A percentile compares a stretch with the other conserved stretches of the same genome.
Conservation (phyloP, 2,797 vertebrate species). For the Knipowitschia caucasica region DNA sequence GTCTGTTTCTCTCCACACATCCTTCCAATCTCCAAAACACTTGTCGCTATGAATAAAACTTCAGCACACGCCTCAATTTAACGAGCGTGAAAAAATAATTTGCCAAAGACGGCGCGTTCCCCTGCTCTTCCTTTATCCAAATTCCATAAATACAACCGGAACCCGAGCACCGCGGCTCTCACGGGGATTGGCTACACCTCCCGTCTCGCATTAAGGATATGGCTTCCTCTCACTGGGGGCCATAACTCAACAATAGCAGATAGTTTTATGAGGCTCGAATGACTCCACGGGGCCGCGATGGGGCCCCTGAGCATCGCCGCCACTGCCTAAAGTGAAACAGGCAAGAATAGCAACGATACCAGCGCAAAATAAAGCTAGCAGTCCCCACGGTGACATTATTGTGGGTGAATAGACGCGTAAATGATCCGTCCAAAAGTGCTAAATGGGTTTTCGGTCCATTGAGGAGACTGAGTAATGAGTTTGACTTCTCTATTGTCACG, state of each 20-base stretch:
- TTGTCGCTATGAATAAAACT: not conserved
- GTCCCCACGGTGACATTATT: constrained; percentile 56
- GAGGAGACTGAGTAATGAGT: constrained; percentile 68
- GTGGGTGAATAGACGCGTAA: constrained; percentile 66
- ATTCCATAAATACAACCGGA: constrained; percentile 19
- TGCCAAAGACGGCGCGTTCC: not conserved
- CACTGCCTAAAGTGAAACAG: constrained; percentile 25
- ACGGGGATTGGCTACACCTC: constrained; percentile 25
- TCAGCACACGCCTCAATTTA: not conserved
- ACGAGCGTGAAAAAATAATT: constrained; percentile 5
- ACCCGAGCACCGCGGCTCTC: constrained; percentile 26
- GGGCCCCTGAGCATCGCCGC: constrained; percentile 14
- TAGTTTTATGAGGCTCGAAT: constrained; percentile 46
- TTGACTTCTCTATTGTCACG: constrained; percentile 56
- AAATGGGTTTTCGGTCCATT: constrained; percentile 66
- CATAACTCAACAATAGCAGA: constrained; percentile 25
- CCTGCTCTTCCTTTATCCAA: constrained; percentile 4
- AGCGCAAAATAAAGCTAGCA: constrained; percentile 13
- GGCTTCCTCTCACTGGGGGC: constrained; percentile 9
- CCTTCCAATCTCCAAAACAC: not conserved
- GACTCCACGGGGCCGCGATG: constrained; percentile 29
- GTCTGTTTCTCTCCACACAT: not conserved
- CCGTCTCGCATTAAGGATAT: constrained; percentile 23
- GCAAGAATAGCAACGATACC: constrained; percentile 23
- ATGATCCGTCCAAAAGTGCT: constrained; percentile 67